Percentiles rank a stretch among this genome's conserved stretches.
phyloP scores from a whole-genome alignment of 2,888 invertebrate genomes.

The Taphrorychus bicolor region DNA sequence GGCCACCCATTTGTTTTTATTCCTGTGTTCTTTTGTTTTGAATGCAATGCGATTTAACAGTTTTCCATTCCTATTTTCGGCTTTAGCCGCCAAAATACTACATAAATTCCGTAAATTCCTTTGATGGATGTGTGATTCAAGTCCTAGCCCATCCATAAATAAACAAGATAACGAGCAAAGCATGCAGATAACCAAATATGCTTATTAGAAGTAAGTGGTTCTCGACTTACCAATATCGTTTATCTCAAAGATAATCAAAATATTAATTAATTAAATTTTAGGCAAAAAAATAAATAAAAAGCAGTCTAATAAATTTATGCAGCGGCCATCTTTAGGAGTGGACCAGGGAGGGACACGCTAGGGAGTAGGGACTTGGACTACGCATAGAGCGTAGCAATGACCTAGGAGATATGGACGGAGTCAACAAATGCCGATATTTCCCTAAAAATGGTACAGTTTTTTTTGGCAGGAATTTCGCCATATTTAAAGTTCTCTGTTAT shows the following conservation, averaged over 20 bases:
- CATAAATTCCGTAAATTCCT: no score
- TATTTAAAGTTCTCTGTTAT: no score
- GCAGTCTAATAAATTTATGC: conserved; percentile 42
- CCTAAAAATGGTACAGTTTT: no score
- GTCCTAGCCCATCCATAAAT: conserved; percentile 23
- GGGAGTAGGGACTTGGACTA: no score
- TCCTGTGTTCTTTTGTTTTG: conserved; percentile 13
- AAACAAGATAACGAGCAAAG: conserved; percentile 14
- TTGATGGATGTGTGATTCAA: not conserved
- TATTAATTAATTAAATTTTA: conserved; percentile 41
- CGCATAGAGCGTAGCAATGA: no score
- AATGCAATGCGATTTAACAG: not conserved
- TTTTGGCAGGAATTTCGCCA: no score
- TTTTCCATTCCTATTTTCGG: not conserved
- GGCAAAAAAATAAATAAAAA: conserved; percentile 46
- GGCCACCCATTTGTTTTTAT: conserved; percentile 1
- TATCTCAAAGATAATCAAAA: conserved; percentile 28
- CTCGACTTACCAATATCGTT: conserved; percentile 31
- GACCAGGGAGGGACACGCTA: no score
- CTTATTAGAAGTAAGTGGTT: not conserved
- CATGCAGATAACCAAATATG: not conserved
- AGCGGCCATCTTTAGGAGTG: conserved; percentile 44
- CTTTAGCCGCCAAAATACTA: not conserved
- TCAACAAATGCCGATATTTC: no score
- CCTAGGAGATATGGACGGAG: no score